These are phyloP conservation scores for Tadarida brasiliensis DNA, from an alignment of 2,797 vertebrate species.

Conservation along the genomic window DNA sequence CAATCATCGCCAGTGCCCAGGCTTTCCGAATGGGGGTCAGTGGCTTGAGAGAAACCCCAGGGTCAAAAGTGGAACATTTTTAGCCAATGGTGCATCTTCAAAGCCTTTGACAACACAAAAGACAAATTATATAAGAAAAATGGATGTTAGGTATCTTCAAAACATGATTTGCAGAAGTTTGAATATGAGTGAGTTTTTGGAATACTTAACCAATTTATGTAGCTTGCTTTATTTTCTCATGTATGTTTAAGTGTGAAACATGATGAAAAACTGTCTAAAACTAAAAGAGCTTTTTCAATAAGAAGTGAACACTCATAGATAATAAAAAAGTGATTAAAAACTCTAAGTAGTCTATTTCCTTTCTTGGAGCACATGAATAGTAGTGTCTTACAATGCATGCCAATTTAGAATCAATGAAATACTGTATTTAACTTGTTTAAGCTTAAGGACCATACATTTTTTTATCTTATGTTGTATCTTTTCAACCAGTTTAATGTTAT, in stretches of 20 bases:
- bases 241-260: background rate
- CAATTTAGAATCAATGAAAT: background rate
- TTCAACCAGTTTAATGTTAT: background rate
- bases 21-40: background rate
- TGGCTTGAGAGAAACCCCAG: background rate
- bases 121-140: background rate
- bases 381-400: background rate
- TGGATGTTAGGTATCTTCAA: background rate
- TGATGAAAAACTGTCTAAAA: slow-evolving; percentile 10
- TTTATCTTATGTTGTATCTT: background rate
- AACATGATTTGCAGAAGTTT: background rate
- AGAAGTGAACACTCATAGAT: background rate
- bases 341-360: background rate
- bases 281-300: slow-evolving; percentile 2
- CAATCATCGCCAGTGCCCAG: too few species aligned
- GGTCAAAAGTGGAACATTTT: background rate
- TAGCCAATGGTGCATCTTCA: background rate
- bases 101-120: background rate
- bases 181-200: background rate
- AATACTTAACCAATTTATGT: background rate
- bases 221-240: slow-evolving; percentile 12
- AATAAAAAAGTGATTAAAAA: background rate
- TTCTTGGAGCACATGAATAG: background rate
- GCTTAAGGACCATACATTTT: background rate
- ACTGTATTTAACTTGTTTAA: background rate